These are phyloP conservation scores for Thelaira solivaga DNA, from an alignment of 2,888 invertebrate genomes.

Conservation along the genomic window DNA sequence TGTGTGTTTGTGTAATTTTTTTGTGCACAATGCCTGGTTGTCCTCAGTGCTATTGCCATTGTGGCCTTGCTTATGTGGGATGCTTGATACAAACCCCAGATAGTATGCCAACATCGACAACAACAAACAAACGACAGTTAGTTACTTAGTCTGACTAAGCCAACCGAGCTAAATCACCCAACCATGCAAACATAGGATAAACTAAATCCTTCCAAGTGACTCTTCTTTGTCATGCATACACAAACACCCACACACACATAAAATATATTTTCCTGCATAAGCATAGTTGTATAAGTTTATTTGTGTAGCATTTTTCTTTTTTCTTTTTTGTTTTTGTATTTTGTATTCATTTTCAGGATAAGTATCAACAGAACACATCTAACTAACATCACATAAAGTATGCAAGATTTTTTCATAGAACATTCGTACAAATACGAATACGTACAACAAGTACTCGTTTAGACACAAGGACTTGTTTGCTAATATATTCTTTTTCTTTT, in stretches of 20 bases:
- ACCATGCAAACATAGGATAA: constrained; percentile 64
- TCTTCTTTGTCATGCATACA: constrained; percentile 28
- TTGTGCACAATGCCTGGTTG: constrained; percentile 51
- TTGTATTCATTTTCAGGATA: constrained; percentile 57
- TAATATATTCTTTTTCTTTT: constrained; percentile 20
- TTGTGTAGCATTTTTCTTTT: constrained; percentile 57
- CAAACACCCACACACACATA: neutral
- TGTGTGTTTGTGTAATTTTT: too few relatives aligned
- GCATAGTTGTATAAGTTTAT: neutral
- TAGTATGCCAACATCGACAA: constrained; percentile 58
- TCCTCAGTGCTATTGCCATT: constrained; percentile 64
- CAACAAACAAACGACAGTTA: constrained; percentile 59
- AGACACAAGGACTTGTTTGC: constrained; percentile 21
- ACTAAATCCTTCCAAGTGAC: constrained; percentile 63
- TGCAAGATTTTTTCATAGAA: constrained; percentile 23
- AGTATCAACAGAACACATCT: constrained; percentile 57
- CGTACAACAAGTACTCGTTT: neutral
- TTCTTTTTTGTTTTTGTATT: too few relatives aligned
- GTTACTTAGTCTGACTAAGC: constrained; percentile 60
- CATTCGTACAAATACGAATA: neutral
- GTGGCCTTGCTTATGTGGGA: constrained; percentile 66
- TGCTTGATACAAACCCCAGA: constrained; percentile 63
- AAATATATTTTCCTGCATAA: constrained; percentile 20
- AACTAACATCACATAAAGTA: constrained; percentile 57
- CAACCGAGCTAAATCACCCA: constrained; percentile 63